phyloP scores from a whole-genome alignment of 2,888 invertebrate species.

The Phaonia tiefii region DNA sequence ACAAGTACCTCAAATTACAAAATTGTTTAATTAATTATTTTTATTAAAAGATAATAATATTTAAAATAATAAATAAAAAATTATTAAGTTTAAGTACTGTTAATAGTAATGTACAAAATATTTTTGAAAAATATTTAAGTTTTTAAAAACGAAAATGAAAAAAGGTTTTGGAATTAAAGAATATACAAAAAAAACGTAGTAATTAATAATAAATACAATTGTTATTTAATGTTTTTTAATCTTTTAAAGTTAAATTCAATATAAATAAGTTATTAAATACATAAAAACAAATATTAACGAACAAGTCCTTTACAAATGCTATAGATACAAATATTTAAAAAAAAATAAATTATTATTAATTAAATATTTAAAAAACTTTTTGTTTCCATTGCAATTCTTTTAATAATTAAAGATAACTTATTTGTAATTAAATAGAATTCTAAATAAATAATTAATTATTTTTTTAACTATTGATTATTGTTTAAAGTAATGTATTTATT shows the following conservation, averaged over 20 bases:
- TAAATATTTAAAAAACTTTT: constrained; percentile 7
- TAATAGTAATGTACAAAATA: constrained; percentile 51
- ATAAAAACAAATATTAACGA: not conserved
- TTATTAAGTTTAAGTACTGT: constrained; percentile 25
- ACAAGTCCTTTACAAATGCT: not conserved
- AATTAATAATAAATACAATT: constrained; percentile 54
- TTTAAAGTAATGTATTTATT: constrained; percentile 73
- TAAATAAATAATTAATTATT: constrained; percentile 48
- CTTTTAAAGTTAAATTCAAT: not conserved
- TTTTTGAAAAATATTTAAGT: constrained; percentile 70
- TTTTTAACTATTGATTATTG: constrained; percentile 61
- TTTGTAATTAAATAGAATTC: constrained; percentile 64
- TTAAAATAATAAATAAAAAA: constrained; percentile 40
- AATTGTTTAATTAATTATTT: constrained; percentile 19
- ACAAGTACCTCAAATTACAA: constrained; percentile 61
- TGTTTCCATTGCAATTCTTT: constrained; percentile 15
- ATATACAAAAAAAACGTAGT: constrained; percentile 64
- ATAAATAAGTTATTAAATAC: not conserved
- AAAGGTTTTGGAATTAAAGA: constrained; percentile 64
- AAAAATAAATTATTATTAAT: no score
- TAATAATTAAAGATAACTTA: constrained; percentile 66
- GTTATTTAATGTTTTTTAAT: constrained; percentile 55
- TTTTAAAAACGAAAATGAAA: constrained; percentile 55
- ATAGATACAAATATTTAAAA: no score
- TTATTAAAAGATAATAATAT: not conserved